Conservation (phyloP, 1,140 invertebrate genomes). For the Hyphantria cunea region DNA sequence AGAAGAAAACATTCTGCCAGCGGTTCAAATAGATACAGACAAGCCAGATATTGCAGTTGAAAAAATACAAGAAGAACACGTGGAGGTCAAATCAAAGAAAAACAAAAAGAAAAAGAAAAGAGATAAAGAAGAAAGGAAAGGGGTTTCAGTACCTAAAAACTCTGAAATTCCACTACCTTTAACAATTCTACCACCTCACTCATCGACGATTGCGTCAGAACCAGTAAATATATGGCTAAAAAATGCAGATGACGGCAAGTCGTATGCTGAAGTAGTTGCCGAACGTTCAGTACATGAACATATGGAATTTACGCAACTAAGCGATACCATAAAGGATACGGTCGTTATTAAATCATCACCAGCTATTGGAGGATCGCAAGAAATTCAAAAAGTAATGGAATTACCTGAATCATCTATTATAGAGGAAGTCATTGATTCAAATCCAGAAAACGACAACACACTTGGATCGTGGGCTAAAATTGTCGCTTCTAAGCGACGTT, state of each 20-base stretch:
- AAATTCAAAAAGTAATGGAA: conserved; percentile 19
- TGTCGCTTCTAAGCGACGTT: conserved; percentile 59
- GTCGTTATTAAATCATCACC: neutral
- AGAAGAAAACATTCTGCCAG: conserved; percentile 6
- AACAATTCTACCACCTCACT: neutral
- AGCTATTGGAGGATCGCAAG: conserved; percentile 15
- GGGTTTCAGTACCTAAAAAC: conserved; percentile 20
- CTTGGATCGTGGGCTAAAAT: conserved; percentile 75
- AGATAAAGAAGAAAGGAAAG: conserved; percentile 47
- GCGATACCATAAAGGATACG: conserved; percentile 5
- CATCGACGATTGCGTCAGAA: conserved; percentile 15
- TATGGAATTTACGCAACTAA: conserved; percentile 9
- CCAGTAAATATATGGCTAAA: conserved; percentile 74
- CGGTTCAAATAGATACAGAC: conserved; percentile 11
- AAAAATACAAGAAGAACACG: conserved; percentile 47
- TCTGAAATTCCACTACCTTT: neutral
- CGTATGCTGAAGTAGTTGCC: conserved; percentile 83
- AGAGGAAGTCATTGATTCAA: conserved; percentile 23
- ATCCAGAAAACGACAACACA: conserved; percentile 28
- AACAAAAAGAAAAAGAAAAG: conserved; percentile 67
- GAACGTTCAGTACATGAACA: conserved; percentile 51
- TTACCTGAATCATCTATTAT: neutral
- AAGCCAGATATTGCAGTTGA: conserved; percentile 47
- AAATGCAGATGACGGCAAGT: conserved; percentile 80
- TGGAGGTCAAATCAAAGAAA: conserved; percentile 58